Conservation (phyloP, 2,888 invertebrate species). For the Pedicia rivosa region DNA sequence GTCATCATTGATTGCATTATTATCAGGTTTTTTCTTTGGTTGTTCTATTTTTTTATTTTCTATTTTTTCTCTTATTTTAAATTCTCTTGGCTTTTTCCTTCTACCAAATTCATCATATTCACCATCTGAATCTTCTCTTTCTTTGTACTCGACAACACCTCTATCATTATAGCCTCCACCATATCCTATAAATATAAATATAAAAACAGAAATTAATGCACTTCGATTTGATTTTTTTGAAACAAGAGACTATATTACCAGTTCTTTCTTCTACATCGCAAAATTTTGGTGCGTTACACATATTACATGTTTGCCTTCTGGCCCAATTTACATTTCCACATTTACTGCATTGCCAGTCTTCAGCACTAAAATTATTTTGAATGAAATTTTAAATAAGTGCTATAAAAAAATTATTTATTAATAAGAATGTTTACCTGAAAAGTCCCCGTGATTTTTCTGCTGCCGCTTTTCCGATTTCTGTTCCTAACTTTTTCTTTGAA, state of each 20-base stretch:
- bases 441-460: constrained; percentile 82
- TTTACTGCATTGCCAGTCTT: constrained; percentile 99
- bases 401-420: too few species aligned
- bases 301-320: constrained; percentile 86
- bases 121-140: constrained; percentile 75
- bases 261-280: constrained; percentile 76
- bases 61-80: not conserved
- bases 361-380: too few species aligned
- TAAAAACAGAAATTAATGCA: not conserved
- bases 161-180: constrained; percentile 92
- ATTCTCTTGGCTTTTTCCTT: constrained; percentile 38
- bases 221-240: too few species aligned
- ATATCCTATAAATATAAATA: constrained; percentile 35
- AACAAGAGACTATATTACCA: constrained; percentile 25
- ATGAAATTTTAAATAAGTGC: too few species aligned
- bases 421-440: too few species aligned
- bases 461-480: constrained; percentile 94
- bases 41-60: not conserved
- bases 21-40: constrained; percentile 1
- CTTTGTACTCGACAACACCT: constrained; percentile 89
- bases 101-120: constrained; percentile 91
- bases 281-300: constrained; percentile 97
- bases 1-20: constrained; percentile 32
- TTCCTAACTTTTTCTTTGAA: constrained; percentile 71
- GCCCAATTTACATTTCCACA: constrained; percentile 99